Evolutionary conservation across 2,113 vertebrate genomes (phyloP).

Genomic region (Seriola quinqueradiata): DNA sequence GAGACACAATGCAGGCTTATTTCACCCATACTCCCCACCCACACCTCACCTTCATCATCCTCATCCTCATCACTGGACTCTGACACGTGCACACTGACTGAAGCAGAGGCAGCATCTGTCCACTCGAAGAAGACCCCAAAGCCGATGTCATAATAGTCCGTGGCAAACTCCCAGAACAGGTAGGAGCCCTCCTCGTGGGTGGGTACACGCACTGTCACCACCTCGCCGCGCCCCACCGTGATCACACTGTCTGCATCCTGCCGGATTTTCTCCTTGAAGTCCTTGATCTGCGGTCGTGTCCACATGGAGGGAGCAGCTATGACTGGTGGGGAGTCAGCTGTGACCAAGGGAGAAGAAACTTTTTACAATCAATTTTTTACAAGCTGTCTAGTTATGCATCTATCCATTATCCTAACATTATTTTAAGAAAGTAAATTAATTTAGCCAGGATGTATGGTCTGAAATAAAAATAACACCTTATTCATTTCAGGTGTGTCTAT

Average conservation of each 20-base stretch:
- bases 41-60: conserved; percentile 93
- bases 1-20: not conserved
- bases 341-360: not conserved
- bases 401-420: conserved; percentile 5
- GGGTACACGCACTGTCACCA: conserved; percentile 97
- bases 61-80: conserved; percentile 99
- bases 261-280: conserved; percentile 99
- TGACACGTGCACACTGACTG: conserved; percentile 97
- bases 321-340: conserved; percentile 90
- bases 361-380: not conserved
- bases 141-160: conserved; percentile 98
- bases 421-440: conserved; percentile 9
- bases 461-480: conserved; percentile 18
- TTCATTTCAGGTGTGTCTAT: conserved; percentile 15
- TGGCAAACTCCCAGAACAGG: conserved; percentile 99
- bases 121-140: conserved; percentile 99
- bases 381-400: not conserved
- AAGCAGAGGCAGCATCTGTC: conserved; percentile 95
- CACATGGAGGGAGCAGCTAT: conserved; percentile 99
- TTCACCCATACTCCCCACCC: not conserved
- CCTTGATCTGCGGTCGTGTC: conserved; percentile 98
- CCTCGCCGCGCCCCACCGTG: conserved; percentile 97
- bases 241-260: conserved; percentile 98
- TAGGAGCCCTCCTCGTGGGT: conserved; percentile 98
- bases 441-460: conserved; percentile 5